Base-by-base conservation (phyloP, 2,888 invertebrate species). In the Isoperla grammatica region DNA sequence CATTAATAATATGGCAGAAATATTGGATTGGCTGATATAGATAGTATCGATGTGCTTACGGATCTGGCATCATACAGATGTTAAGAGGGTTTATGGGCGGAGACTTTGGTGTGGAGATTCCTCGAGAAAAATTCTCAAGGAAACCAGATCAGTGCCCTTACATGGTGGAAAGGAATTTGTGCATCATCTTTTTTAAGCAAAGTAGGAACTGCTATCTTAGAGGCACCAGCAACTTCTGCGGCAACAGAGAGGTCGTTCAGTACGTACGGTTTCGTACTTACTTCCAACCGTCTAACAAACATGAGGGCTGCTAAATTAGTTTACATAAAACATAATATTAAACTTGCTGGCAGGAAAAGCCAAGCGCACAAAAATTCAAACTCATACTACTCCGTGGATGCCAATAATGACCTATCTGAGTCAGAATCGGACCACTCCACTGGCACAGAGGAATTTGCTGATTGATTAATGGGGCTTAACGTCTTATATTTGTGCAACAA, bases 231-330 rank as follows among this genome's bases (percentile, higher is more conserved):
- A 11, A 63, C 65, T 48, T 66, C 68, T 17, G 66, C 67, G 29
- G 67, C 66, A 15, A 69, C 69, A 23, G 68, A 69, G 63, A 46
- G 68, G n/a, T 65, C 66, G n/a, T 69, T 68, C 59, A 68, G 67
- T 37, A 67, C 67, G 6, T 65, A 65, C 42, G 63, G 66, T n/a
- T 67, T 64, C 64, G 67, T 69, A 12, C 67, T 69, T 61, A 63
- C 58, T n/a, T 57, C 65, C 40, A 68, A 68, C 59, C 61, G 67
- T 45, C 62, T 68, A 13, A 64, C 66, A 35, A 59, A 63, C 40
- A 62, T 64, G 54, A 62, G 66, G 56, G 66, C 66, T 42, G 65
- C 59, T 49, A 65, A 66, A 56, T 50, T 67, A 29, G 60, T 59
- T 4, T 66, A 63, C 40, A 61, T 68, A 15, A 63, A 63, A 4